Base-by-base conservation (phyloP, 2,888 invertebrate genomes). In the Camponotus fellah region DNA sequence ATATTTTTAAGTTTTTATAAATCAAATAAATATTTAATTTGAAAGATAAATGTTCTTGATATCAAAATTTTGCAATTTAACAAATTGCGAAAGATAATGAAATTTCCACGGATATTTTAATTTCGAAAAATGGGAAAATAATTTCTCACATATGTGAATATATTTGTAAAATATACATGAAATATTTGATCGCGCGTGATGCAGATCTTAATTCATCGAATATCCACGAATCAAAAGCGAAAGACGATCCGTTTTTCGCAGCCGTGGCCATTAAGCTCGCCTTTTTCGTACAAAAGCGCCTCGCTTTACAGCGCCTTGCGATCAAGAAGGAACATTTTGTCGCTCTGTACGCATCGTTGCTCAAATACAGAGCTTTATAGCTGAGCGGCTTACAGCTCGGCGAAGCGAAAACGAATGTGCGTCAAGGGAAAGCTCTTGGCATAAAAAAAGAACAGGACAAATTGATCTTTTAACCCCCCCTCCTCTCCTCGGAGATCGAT, bases 361-460 rank as follows among this genome's bases (percentile, higher is more conserved):
- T 69, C 75, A 58, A 85, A 82, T 82, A 85, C 65, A 82, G 49
- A 65, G 68, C 49, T 85, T 68, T 62, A 34, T 60, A 68, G 75
- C 75, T 56, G 53, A 64, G 75, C 74, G 58, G 80, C 77, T 81
- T 43, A 58, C 26, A 56, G 56, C 62, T 80, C 74, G 43, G 32
- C 64, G 77, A 84, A 69, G 60, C 62, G 56, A 21, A 43, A 65
- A 75, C 60, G 53, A 53, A 75, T 65, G 46, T 74, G 43, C 64
- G 49, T 85, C 56, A 64, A 81, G 71, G 53, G 69, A 65, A 85
- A 71, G 43, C n/a, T 75, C 64, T 49, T 53, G 10, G 65, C 74
- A 74, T 37, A 26, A 77, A 72, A 43, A 62, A 76, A 53, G 56
- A 58, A 60, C n/a, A 46, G 74, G 53, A 74, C 66, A 82, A 65